Conservation (phyloP, 2,113 vertebrate species). For the Stegostoma tigrinum region DNA sequence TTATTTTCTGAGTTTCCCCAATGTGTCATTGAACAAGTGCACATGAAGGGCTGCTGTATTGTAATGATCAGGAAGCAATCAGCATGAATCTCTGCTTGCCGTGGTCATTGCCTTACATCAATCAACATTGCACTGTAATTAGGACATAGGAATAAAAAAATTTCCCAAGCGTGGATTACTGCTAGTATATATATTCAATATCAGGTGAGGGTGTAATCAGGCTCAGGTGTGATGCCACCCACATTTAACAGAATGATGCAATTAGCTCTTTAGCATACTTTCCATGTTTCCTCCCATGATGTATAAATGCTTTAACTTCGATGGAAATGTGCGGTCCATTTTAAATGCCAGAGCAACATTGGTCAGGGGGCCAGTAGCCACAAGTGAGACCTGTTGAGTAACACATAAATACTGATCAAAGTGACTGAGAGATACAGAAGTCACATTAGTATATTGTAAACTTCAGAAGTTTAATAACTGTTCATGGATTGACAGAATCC, state of each 20-base stretch:
- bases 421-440: not conserved
- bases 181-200: not conserved
- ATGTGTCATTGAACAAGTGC: not conserved
- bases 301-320: slow-evolving; percentile 60
- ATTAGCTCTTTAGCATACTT: slow-evolving; percentile 46
- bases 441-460: no score
- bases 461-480: no score
- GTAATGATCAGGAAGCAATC: not conserved
- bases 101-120: not conserved
- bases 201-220: not conserved
- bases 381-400: slow-evolving; percentile 44
- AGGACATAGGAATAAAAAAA: not conserved
- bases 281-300: slow-evolving; percentile 74
- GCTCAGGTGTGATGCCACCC: not conserved
- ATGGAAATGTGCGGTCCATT: slow-evolving; percentile 61
- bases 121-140: not conserved
- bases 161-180: not conserved
- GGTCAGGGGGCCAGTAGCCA: slow-evolving; percentile 61
- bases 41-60: not conserved
- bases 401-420: not conserved
- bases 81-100: not conserved
- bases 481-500: no score
- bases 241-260: not conserved
- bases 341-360: slow-evolving; percentile 69
- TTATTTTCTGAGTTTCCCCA: not conserved